A percentile compares a stretch with the other conserved stretches of the same genome.
Evolutionary conservation across 2,113 vertebrate genomes (phyloP).

Genomic region (Hylia prasina): DNA sequence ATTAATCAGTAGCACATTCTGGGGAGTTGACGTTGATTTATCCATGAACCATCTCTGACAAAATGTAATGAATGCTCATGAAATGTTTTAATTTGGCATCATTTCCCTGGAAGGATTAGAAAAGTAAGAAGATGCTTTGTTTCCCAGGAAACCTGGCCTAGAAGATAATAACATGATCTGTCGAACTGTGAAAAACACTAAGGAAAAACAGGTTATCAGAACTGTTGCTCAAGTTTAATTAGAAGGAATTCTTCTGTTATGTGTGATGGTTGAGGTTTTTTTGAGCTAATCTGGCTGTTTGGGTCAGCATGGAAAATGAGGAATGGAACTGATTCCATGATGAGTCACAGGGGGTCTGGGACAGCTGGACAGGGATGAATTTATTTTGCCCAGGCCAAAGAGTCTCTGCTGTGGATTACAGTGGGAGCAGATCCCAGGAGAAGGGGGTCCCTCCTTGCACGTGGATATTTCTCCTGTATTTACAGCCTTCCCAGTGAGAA

Average conservation of each 20-base stretch:
- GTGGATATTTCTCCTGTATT: neutral
- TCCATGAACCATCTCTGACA: neutral
- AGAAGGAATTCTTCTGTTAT: neutral
- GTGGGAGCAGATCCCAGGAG: neutral
- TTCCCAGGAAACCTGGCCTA: conserved; percentile 23
- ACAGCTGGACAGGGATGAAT: neutral
- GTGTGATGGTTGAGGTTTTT: neutral
- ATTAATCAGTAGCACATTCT: neutral
- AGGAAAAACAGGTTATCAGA: conserved; percentile 9
- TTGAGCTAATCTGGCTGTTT: neutral
- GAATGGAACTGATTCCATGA: neutral
- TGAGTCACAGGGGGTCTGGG: neutral
- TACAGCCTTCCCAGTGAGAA: neutral
- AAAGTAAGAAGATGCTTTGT: conserved; percentile 14
- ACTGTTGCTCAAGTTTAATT: conserved; percentile 19
- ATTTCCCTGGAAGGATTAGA: conserved; percentile 6
- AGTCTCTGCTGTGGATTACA: neutral
- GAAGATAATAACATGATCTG: neutral
- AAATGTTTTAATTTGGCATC: conserved; percentile 21
- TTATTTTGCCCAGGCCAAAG: neutral
- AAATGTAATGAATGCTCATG: neutral
- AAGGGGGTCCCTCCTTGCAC: neutral
- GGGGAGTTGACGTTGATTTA: neutral
- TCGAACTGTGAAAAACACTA: neutral
- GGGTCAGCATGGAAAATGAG: conserved; percentile 10